These are phyloP conservation scores for Barypeithes pellucidus DNA, from an alignment of 2,888 invertebrate genomes.

Conservation along the genomic window DNA sequence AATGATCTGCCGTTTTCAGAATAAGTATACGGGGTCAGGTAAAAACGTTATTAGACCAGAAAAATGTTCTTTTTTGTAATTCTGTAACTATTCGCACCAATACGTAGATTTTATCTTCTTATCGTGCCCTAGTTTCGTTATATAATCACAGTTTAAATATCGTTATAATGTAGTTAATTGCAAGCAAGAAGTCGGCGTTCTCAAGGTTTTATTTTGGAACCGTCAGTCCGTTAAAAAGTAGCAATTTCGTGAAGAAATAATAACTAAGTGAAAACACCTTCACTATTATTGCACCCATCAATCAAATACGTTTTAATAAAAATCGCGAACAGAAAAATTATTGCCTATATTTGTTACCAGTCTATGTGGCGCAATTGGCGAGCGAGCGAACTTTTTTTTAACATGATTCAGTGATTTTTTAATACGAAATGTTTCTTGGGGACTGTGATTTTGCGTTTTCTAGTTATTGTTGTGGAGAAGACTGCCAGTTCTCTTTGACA, in stretches of 20 bases:
- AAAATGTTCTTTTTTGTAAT: too few relatives aligned
- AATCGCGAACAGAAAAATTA: not conserved
- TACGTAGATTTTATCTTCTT: not conserved
- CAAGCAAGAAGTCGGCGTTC: conserved; percentile 2
- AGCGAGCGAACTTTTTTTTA: too few relatives aligned
- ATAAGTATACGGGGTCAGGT: too few relatives aligned
- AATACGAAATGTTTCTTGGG: too few relatives aligned
- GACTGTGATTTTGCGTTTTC: too few relatives aligned
- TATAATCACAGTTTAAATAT: not conserved
- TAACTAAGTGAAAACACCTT: conserved; percentile 5
- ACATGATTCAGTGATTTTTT: too few relatives aligned
- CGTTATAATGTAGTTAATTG: not conserved
- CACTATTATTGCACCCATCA: conserved; percentile 10
- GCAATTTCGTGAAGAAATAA: conserved; percentile 3
- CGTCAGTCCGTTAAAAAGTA: not conserved
- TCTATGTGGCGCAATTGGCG: too few relatives aligned
- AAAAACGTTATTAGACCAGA: too few relatives aligned
- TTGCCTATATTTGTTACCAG: not conserved
- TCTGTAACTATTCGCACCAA: too few relatives aligned
- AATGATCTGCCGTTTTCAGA: too few relatives aligned
- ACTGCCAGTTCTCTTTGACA: too few relatives aligned
- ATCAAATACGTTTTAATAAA: not conserved
- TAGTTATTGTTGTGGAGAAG: too few relatives aligned
- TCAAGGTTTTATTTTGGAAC: conserved; percentile 19
- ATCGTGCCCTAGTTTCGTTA: not conserved